Evolutionary conservation across 1,140 invertebrate species (phyloP), one percentile per base, ranked within the genome.

Genomic region (Drosophila nasuta): DNA sequence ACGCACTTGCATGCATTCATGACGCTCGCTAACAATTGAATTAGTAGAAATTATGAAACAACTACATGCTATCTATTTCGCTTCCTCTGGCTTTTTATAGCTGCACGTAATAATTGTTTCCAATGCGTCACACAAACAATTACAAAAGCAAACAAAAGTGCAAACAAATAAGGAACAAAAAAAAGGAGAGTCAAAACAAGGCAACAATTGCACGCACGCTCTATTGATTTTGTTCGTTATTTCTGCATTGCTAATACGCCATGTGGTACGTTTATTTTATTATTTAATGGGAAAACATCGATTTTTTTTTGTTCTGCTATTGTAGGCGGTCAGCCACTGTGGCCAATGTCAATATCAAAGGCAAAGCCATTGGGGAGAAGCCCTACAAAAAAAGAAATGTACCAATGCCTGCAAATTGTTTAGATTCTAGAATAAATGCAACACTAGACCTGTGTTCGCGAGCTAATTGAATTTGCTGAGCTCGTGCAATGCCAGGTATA

Each of bases 291-390:
- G 46, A 20, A 46, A 41, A 43, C 75, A 89, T 89, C 66, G 85
- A 89, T 79, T 82, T 82, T 45, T 45, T 25, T 25, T 25, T 25
- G 20, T 3, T 25, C 20, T 25, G 20, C 20, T 25, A 0, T 25
- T 25, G 20, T 25, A 25, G 20, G 20, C 20, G 1, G 4, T 6
- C n/a, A 41, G 13, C 11, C 13, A 35, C 49, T 11, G 17, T 20
- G 10, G 48, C 56, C 85, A 89, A 89, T 89, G 85, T 89, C 85
- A 89, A 89, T 89, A 89, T 89, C 85, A 89, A 89, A 79, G 86
- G 28, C 77, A 66, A 45, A 73, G 67, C 35, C 38, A 63, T 30
- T 30, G 2, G 25, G 6, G 48, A 41, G 85, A 89, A 90, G 77
- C 85, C 86, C 1, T 85, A 89, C 11, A 6, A 79, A 58, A 49